Evolutionary conservation across 2,113 vertebrate species (phyloP).

Genomic region (Phrynocephalus versicolor): DNA sequence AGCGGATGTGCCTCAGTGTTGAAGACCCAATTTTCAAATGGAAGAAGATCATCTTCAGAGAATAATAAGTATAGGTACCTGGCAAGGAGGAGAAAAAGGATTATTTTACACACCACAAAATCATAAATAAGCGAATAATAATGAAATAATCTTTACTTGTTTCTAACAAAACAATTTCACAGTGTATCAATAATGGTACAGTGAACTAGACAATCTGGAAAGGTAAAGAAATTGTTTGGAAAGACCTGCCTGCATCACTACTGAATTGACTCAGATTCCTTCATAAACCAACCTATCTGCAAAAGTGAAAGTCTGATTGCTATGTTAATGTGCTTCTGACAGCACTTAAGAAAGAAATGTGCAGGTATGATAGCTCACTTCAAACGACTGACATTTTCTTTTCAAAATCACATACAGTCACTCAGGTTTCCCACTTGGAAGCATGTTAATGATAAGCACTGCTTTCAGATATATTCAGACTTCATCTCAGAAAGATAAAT

Average conservation of each 20-base stretch:
- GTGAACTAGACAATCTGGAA: not conserved
- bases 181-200: not conserved
- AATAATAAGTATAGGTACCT: conserved; percentile 96
- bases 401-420: not conserved
- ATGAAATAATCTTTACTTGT: not conserved
- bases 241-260: not conserved
- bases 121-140: not conserved
- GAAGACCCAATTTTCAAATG: conserved; percentile 95
- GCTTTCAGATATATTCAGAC: not conserved
- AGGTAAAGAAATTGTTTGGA: not conserved
- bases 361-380: not conserved
- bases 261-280: not conserved
- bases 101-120: not conserved
- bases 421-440: not conserved
- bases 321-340: not conserved
- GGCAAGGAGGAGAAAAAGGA: conserved; percentile 26
- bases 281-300: not conserved
- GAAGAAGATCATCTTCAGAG: conserved; percentile 95
- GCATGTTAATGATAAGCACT: not conserved
- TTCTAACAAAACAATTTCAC: not conserved
- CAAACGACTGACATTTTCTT: not conserved
- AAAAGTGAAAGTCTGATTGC: not conserved
- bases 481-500: not conserved
- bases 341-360: not conserved
- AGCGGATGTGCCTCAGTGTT: conserved; percentile 96